These are phyloP conservation scores for Ischnura elegans DNA, from an alignment of 2,888 invertebrate species.

Conservation along the genomic window DNA sequence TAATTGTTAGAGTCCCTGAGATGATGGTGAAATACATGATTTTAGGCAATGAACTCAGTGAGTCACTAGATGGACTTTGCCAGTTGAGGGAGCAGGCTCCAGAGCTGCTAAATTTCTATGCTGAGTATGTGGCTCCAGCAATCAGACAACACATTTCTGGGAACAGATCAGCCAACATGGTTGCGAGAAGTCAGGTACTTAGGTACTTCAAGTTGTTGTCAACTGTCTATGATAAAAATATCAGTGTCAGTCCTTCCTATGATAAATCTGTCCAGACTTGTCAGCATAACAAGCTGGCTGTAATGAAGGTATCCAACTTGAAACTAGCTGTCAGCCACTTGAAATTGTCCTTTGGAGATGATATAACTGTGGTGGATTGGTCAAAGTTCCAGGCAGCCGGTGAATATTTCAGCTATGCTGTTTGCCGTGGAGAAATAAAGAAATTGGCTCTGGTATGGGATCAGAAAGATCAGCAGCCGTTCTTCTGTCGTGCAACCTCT, in stretches of 20 bases:
- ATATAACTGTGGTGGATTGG: not conserved
- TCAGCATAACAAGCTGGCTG: not conserved
- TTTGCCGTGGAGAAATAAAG: not conserved
- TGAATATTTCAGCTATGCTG: not conserved
- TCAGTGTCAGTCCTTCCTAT: not conserved
- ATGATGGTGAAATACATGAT: not conserved
- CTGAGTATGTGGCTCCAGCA: not conserved
- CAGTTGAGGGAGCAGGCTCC: not conserved
- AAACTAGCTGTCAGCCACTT: not conserved
- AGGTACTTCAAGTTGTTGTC: not conserved
- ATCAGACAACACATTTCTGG: not conserved
- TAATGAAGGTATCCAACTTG: not conserved
- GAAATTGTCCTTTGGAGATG: not conserved
- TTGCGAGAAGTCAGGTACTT: not conserved
- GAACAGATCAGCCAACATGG: not conserved
- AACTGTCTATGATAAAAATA: not conserved
- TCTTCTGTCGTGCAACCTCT: not conserved
- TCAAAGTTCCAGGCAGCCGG: not conserved
- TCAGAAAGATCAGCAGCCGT: not conserved
- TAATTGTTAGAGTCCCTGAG: not conserved
- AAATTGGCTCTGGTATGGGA: not conserved
- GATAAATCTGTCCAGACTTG: not conserved
- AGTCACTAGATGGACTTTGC: not conserved
- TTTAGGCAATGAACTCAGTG: not conserved
- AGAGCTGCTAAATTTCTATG: not conserved